A percentile compares a stretch with the other conserved stretches of the same genome.
These are phyloP conservation scores for Chionoecetes opilio DNA, from an alignment of 1,140 invertebrate genomes.

Conservation along the genomic window DNA sequence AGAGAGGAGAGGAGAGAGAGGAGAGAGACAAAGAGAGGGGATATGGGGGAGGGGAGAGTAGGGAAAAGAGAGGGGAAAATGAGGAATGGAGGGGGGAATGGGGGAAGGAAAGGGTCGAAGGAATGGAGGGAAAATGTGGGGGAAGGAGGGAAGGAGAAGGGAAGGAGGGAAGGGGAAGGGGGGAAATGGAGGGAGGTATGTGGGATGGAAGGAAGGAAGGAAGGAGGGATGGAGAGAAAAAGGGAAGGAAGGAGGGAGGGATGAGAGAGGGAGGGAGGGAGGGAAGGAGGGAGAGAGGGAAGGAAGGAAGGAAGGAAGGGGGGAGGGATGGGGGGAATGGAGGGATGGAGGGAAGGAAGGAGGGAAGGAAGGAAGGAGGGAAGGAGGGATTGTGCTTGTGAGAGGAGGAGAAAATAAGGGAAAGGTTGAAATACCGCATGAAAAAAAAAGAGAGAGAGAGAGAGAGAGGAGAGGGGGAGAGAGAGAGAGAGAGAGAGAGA, in stretches of 20 bases:
- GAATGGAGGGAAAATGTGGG: not conserved
- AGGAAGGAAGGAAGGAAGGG: not conserved
- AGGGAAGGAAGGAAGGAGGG: no score
- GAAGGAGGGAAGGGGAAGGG: not conserved
- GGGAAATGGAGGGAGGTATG: not conserved
- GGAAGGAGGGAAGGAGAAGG: not conserved
- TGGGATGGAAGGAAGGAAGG: not conserved
- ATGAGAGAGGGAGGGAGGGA: not conserved
- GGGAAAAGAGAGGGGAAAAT: not conserved
- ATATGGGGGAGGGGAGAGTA: not conserved
- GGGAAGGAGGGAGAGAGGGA: not conserved
- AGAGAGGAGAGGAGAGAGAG: not conserved
- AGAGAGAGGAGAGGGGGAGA: no score
- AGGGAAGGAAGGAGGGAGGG: not conserved
- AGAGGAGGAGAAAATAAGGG: no score
- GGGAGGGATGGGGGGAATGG: no score
- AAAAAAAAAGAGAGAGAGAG: no score
- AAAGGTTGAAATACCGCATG: no score
- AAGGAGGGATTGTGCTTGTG: no score
- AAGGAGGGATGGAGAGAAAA: not conserved
- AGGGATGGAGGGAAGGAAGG: no score
- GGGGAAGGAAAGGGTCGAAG: not conserved
- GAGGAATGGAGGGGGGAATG: not conserved
- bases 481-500: no score
- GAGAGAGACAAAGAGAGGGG: not conserved